A percentile compares a stretch with the other conserved stretches of the same genome.
phyloP scores from a whole-genome alignment of 2,888 invertebrate genomes.

The Cephus spinipes region DNA sequence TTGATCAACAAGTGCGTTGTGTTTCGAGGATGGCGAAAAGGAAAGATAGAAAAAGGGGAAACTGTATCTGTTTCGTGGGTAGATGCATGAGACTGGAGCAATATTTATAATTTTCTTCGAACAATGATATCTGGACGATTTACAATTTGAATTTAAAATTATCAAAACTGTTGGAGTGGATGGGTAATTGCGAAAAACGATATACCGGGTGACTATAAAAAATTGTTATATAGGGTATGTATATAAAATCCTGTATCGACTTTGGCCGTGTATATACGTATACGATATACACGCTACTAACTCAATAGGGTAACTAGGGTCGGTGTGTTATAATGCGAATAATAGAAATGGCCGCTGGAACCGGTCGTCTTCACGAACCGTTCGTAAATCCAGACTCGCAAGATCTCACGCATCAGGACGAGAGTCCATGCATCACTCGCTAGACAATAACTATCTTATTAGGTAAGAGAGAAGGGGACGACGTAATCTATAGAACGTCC shows the following conservation, averaged over 20 bases:
- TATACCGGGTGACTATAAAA: neutral
- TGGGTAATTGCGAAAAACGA: neutral
- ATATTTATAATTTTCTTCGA: neutral
- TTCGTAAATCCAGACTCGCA: constrained; percentile 33
- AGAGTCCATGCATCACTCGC: constrained; percentile 37
- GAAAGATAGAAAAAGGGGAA: neutral
- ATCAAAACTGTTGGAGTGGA: neutral
- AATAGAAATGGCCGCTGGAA: constrained; percentile 24
- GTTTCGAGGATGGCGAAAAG: neutral
- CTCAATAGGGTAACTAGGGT: constrained; percentile 20
- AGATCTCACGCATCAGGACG: constrained; percentile 19
- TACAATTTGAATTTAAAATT: neutral
- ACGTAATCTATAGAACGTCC: constrained; percentile 49
- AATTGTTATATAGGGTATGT: neutral
- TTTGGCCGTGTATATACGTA: constrained; percentile 24
- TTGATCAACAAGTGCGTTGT: neutral
- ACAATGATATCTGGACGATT: neutral
- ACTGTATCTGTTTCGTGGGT: neutral
- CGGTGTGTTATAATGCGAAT: constrained; percentile 25
- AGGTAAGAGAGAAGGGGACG: constrained; percentile 26
- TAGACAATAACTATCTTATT: neutral
- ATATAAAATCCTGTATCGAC: neutral
- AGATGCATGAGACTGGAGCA: neutral
- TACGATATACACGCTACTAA: constrained; percentile 31
- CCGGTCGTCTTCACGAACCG: constrained; percentile 24